phyloP scores from a whole-genome alignment of 2,113 vertebrate species.

The Odobenus rosmarus region DNA sequence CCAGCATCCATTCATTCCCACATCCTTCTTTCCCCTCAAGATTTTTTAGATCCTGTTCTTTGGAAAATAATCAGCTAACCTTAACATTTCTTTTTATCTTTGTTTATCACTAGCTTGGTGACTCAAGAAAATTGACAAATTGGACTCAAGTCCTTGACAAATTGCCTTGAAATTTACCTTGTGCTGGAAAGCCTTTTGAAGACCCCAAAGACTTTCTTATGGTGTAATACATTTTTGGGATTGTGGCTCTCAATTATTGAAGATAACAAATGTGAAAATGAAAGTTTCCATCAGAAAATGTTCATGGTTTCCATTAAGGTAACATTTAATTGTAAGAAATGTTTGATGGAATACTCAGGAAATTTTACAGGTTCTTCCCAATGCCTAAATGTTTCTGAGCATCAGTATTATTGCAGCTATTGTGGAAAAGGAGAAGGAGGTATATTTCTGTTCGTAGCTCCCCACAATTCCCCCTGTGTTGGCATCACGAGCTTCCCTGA shows the following conservation, averaged over 20 bases:
- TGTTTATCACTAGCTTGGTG: background rate
- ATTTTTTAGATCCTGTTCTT: slow-evolving; percentile 30
- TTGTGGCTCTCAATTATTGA: slow-evolving; percentile 65
- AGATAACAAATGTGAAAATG: slow-evolving; percentile 63
- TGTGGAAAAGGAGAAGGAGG: slow-evolving; percentile 57
- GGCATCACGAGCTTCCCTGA: slow-evolving; percentile 63
- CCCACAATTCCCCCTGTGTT: slow-evolving; percentile 45
- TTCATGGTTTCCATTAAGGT: slow-evolving; percentile 66
- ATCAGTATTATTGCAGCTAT: slow-evolving; percentile 49
- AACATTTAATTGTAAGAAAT: slow-evolving; percentile 43
- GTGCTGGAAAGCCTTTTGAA: slow-evolving; percentile 63
- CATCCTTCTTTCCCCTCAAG: background rate
- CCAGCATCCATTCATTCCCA: background rate
- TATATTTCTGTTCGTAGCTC: slow-evolving; percentile 38
- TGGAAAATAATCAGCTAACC: slow-evolving; percentile 31
- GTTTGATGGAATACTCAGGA: slow-evolving; percentile 85
- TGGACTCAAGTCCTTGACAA: slow-evolving; percentile 30
- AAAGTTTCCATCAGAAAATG: slow-evolving; percentile 44
- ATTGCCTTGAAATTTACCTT: slow-evolving; percentile 74
- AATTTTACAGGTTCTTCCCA: slow-evolving; percentile 80
- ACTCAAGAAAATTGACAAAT: slow-evolving; percentile 50
- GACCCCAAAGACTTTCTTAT: slow-evolving; percentile 70
- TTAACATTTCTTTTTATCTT: slow-evolving; percentile 62
- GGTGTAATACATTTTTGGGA: slow-evolving; percentile 55
- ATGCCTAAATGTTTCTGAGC: slow-evolving; percentile 72